Conservation (phyloP, 2,113 vertebrate species). For the Delphinus delphis region DNA sequence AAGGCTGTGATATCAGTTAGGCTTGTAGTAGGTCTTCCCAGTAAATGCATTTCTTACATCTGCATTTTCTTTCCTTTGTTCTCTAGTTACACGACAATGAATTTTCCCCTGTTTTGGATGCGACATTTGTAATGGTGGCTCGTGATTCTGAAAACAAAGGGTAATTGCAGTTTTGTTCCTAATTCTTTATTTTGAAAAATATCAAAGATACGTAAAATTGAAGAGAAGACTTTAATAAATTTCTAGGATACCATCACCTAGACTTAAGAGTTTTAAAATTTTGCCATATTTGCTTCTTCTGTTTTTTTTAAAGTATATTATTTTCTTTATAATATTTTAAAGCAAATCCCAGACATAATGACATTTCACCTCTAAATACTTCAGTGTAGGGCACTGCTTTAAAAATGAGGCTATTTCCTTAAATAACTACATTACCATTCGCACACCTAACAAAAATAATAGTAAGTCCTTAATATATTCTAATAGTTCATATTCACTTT, state of each 20-base stretch:
- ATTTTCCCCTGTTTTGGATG: conserved; percentile 91
- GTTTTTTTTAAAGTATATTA: background rate
- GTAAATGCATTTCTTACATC: conserved; percentile 44
- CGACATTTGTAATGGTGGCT: conserved; percentile 98
- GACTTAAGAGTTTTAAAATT: conserved; percentile 7
- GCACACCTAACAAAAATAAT: background rate
- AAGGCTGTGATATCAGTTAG: background rate
- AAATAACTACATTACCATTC: background rate
- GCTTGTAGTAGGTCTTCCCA: background rate
- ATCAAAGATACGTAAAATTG: background rate
- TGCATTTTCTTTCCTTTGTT: conserved; percentile 62
- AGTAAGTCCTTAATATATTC: background rate
- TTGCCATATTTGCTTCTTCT: conserved; percentile 11
- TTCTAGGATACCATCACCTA: background rate
- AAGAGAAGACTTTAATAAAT: background rate
- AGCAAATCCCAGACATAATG: background rate
- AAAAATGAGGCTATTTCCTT: background rate
- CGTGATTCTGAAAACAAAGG: conserved; percentile 96
- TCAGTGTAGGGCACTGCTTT: background rate
- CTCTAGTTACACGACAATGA: conserved; percentile 82
- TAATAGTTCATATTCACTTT: background rate
- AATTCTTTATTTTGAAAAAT: conserved; percentile 41
- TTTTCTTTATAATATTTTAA: conserved; percentile 25
- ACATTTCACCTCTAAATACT: conserved; percentile 13
- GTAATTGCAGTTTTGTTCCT: conserved; percentile 80